A percentile compares a stretch with the other conserved stretches of the same genome.
phyloP scores from a whole-genome alignment of 2,888 invertebrate species.

The Hemithea aestivaria region DNA sequence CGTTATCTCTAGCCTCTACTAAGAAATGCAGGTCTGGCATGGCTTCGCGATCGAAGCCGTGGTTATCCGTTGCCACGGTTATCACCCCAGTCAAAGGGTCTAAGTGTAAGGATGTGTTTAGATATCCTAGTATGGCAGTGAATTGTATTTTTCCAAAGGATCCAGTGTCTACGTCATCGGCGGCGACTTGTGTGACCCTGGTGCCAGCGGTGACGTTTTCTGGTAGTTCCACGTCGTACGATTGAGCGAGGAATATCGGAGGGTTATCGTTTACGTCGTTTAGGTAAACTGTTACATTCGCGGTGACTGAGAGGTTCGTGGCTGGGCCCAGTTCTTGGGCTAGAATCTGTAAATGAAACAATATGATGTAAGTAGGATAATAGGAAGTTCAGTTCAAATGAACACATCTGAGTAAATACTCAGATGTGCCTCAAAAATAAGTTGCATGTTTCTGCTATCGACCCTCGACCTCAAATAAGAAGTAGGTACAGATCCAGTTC shows the following conservation, averaged over 20 bases:
- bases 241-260: constrained; percentile 86
- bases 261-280: constrained; percentile 94
- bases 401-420: no score
- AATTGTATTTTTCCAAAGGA: constrained; percentile 88
- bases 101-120: constrained; percentile 87
- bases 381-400: no score
- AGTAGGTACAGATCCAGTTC: no score
- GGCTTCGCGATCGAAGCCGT: constrained; percentile 90
- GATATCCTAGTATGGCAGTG: constrained; percentile 86
- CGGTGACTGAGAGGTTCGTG: constrained; percentile 85
- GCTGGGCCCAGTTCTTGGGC: constrained; percentile 90
- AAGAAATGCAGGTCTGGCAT: constrained; percentile 87
- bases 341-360: constrained; percentile 78
- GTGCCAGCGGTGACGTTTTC: constrained; percentile 90
- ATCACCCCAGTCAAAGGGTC: constrained; percentile 89
- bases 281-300: constrained; percentile 88
- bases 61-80: constrained; percentile 86
- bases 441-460: no score
- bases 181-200: constrained; percentile 86
- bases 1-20: constrained; percentile 93
- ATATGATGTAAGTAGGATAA: not conserved
- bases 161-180: constrained; percentile 89
- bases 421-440: no score
- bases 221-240: constrained; percentile 86
- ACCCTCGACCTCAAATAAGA: no score